A percentile compares a stretch with the other conserved stretches of the same genome.
phyloP scores from a whole-genome alignment of 2,888 invertebrate genomes.

The Maniola hyperantus region DNA sequence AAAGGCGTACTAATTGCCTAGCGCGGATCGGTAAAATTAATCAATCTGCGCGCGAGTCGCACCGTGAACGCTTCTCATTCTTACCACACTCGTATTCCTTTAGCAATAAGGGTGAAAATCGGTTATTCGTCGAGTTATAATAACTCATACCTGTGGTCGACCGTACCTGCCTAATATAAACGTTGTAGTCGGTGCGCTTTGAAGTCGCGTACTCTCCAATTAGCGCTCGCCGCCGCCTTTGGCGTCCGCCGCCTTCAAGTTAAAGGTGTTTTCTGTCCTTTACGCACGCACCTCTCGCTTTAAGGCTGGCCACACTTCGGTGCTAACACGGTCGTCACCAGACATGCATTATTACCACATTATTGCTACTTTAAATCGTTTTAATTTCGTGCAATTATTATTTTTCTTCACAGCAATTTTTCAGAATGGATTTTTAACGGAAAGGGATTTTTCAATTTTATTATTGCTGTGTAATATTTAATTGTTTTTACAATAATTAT shows the following conservation, averaged over 20 bases:
- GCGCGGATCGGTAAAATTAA: constrained; percentile 74
- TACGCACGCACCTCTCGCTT: constrained; percentile 46
- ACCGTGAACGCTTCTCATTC: constrained; percentile 18
- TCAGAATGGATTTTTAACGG: too few relatives aligned
- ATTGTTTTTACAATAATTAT: too few relatives aligned
- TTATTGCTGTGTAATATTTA: too few relatives aligned
- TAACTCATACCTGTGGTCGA: constrained; percentile 23
- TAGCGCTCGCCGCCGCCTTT: constrained; percentile 80
- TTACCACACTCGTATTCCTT: constrained; percentile 11
- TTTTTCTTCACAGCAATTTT: too few relatives aligned
- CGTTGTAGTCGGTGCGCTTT: constrained; percentile 75
- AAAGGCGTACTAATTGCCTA: constrained; percentile 76
- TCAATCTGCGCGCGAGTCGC: constrained; percentile 61
- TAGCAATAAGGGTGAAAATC: constrained; percentile 13
- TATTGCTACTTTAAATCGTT: too few relatives aligned
- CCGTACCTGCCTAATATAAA: constrained; percentile 77
- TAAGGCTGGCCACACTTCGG: not conserved
- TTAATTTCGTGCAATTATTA: too few relatives aligned
- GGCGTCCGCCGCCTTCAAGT: constrained; percentile 68
- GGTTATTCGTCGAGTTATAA: not conserved
- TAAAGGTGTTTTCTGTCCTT: constrained; percentile 54
- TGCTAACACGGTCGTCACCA: too few relatives aligned
- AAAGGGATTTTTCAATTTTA: too few relatives aligned
- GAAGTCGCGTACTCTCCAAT: constrained; percentile 78
- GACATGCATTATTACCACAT: too few relatives aligned